Evolutionary conservation across 2,888 invertebrate species (phyloP).

Genomic region (Rhagophthalmus giganteus): DNA sequence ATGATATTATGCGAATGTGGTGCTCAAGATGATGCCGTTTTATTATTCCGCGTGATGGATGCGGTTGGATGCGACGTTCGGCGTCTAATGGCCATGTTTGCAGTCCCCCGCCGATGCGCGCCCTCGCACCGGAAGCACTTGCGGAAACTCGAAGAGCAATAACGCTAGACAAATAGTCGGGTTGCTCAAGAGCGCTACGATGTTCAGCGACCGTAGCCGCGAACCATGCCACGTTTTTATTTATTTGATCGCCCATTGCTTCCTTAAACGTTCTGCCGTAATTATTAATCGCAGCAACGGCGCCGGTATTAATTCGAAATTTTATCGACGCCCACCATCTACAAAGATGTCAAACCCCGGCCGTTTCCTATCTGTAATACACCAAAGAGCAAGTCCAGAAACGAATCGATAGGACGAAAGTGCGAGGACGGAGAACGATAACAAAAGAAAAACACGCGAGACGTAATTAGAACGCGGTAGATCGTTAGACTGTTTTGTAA

Average conservation of each 20-base stretch:
- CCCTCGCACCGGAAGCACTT: slow-evolving; percentile 36
- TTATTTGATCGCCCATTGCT: slow-evolving; percentile 2
- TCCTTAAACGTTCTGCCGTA: background rate
- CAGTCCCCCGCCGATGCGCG: slow-evolving; percentile 26
- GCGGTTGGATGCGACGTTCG: slow-evolving; percentile 25
- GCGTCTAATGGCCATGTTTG: slow-evolving; percentile 37
- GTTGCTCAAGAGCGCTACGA: slow-evolving; percentile 20
- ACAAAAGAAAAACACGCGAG: no score
- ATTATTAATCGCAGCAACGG: no score
- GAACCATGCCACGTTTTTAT: slow-evolving; percentile 2
- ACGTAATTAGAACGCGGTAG: no score
- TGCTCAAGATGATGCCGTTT: slow-evolving; percentile 25
- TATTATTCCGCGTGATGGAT: slow-evolving; percentile 31
- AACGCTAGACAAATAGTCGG: slow-evolving; percentile 42
- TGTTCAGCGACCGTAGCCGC: slow-evolving; percentile 10
- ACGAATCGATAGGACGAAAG: no score
- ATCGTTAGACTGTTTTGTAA: no score
- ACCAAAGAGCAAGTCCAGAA: no score
- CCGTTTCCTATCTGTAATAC: no score
- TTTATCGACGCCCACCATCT: no score
- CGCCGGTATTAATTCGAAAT: no score
- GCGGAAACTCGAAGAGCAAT: slow-evolving; percentile 40
- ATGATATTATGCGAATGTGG: slow-evolving; percentile 24
- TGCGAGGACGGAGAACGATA: no score
- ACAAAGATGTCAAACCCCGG: no score